These are phyloP conservation scores for Metacarcinus magister DNA, from an alignment of 2,888 invertebrate genomes.

Conservation along the genomic window DNA sequence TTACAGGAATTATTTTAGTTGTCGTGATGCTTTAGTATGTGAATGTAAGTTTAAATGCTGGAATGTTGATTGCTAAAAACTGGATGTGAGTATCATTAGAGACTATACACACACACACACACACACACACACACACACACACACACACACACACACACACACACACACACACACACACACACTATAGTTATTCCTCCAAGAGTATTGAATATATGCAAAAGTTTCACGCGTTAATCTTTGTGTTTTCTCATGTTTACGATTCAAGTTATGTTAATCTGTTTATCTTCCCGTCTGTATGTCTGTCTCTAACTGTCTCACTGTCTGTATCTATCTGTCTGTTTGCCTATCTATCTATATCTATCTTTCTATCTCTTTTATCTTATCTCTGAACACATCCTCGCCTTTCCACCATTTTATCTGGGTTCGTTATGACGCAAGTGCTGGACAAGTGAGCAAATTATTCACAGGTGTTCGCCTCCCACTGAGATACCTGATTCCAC, in stretches of 20 bases:
- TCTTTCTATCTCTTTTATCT: neutral
- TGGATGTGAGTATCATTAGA: too few relatives aligned
- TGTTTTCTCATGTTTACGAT: neutral
- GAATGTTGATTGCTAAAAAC: too few relatives aligned
- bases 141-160: neutral
- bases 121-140: neutral
- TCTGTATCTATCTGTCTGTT: neutral
- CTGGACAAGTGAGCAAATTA: neutral
- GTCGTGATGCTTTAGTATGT: too few relatives aligned
- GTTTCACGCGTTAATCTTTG: neutral
- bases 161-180: neutral
- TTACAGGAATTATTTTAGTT: too few relatives aligned
- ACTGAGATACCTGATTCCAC: neutral
- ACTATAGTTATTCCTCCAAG: too few relatives aligned
- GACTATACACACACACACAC: too few relatives aligned
- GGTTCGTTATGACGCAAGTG: neutral
- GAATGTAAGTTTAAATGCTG: too few relatives aligned
- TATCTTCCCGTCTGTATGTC: neutral
- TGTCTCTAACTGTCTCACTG: neutral
- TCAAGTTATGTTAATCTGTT: neutral
- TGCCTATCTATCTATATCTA: neutral
- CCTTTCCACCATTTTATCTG: neutral
- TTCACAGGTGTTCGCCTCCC: neutral
- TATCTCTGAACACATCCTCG: neutral
- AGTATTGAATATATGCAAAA: too few relatives aligned